A percentile compares a stretch with the other conserved stretches of the same genome.
Evolutionary conservation across 2,888 invertebrate genomes (phyloP).

Genomic region (Fissipunctia ypsillon): DNA sequence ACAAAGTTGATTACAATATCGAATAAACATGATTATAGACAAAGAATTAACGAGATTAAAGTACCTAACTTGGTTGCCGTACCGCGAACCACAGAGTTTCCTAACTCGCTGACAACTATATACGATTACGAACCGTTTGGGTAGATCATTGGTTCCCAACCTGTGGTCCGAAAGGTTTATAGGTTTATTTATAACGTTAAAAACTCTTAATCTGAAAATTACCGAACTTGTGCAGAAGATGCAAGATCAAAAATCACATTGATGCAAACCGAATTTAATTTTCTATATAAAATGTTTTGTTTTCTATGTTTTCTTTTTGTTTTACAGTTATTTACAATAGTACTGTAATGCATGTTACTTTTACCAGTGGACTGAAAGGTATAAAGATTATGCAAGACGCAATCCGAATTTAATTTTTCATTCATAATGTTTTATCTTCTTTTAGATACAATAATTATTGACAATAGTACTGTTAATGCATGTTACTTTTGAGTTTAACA

Average conservation of each 20-base stretch:
- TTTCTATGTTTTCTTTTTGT: too few species aligned
- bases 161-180: background rate
- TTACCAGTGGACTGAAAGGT: too few species aligned
- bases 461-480: too few species aligned
- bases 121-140: slow-evolving; percentile 45
- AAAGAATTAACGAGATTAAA: slow-evolving; percentile 55
- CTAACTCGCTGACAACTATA: slow-evolving; percentile 47
- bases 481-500: background rate
- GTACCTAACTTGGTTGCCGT: slow-evolving; percentile 39
- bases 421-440: background rate
- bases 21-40: slow-evolving; percentile 41
- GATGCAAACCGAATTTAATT: background rate
- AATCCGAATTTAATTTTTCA: background rate
- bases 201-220: background rate
- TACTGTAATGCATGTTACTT: background rate
- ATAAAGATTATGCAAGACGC: too few species aligned
- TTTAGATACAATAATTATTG: too few species aligned
- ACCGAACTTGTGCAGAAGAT: background rate
- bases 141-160: background rate
- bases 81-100: slow-evolving; percentile 35
- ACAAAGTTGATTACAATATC: slow-evolving; percentile 43
- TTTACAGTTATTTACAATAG: background rate
- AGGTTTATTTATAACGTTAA: background rate
- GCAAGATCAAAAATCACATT: background rate
- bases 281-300: background rate